Base-by-base conservation (phyloP, 1,140 invertebrate species). In the Lysiphlebus fabarum region DNA sequence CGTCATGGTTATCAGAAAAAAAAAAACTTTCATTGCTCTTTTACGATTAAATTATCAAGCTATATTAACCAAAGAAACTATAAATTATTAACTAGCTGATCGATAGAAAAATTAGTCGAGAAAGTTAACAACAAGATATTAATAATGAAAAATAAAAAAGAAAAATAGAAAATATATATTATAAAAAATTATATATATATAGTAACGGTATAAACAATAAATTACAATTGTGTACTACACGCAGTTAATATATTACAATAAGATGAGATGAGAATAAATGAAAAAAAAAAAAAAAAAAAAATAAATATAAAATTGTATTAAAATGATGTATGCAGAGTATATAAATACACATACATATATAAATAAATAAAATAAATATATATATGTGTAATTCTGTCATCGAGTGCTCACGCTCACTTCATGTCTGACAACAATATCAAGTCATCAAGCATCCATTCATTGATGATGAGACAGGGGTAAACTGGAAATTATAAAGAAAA, bases 391-490 rank as follows among this genome's bases (percentile, higher is more conserved):
- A 49, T 53, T 17, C n/a, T 61, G 49, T 48, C 43, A 43, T 34
- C 40, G 10, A 49, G 44, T 26, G 17, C 37, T 50, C 37, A 49
- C 26, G n/a, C 53, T 49, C 58, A 38, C 37, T 40, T 48, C 34
- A 17, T 38, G 41, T 55, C 44, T 56, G 59, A 64, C 66, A 64
- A 73, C 70, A 73, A 69, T 76, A 78, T 78, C 70, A 75, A 78
- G 74, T 76, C 73, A 76, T 76, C 72, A 75, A 67, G 62, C 38
- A 59, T 66, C 69, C 70, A 75, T 76, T 76, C 71, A 75, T n/a
- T n/a, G n/a, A n/a, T 66, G 17, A 57, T 58, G 45, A 26, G 14
- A 34, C 53, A 58, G 64, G 65, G 45, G 58, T 64, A 59, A 53
- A 62, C 48, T 61, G 59, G 58, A 53, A 36, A 53, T 51, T 44